Conservation (phyloP, 2,113 vertebrate species). For the Melozone crissalis region DNA sequence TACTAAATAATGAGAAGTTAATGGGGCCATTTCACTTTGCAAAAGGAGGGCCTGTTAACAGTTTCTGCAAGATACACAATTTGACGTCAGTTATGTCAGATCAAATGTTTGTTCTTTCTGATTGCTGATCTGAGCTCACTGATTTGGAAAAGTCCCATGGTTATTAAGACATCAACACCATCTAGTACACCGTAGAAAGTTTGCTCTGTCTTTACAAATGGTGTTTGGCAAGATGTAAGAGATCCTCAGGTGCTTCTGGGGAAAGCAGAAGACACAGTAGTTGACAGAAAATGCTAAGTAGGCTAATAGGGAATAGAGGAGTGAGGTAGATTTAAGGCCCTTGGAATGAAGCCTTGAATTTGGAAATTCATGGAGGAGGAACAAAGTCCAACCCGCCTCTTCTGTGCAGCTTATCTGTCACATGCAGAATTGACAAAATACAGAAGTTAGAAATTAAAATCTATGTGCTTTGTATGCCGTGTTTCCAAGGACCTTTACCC, state of each 20-base stretch:
- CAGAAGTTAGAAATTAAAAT: not conserved
- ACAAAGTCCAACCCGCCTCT: not conserved
- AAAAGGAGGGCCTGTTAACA: not conserved
- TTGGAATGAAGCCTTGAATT: not conserved
- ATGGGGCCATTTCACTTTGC: not conserved
- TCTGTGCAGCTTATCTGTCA: not conserved
- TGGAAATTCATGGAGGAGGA: not conserved
- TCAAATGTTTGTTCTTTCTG: slow-evolving; percentile 28
- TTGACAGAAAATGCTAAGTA: not conserved
- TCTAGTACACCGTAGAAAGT: not conserved
- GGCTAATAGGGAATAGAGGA: not conserved
- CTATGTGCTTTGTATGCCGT: not conserved
- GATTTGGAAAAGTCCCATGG: not conserved
- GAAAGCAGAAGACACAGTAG: not conserved
- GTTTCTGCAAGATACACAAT: not conserved
- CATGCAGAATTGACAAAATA: not conserved
- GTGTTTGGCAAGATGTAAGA: not conserved
- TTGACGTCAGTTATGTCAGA: not conserved
- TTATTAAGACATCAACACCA: not conserved
- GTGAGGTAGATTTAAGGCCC: not conserved
- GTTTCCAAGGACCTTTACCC: not conserved
- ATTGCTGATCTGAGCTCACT: not conserved
- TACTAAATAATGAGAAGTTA: not conserved
- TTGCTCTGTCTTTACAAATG: not conserved
- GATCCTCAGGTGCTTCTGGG: not conserved